A percentile compares a stretch with the other conserved stretches of the same genome.
Conservation (phyloP, 2,113 vertebrate genomes). For the Harpagus bidentatus region DNA sequence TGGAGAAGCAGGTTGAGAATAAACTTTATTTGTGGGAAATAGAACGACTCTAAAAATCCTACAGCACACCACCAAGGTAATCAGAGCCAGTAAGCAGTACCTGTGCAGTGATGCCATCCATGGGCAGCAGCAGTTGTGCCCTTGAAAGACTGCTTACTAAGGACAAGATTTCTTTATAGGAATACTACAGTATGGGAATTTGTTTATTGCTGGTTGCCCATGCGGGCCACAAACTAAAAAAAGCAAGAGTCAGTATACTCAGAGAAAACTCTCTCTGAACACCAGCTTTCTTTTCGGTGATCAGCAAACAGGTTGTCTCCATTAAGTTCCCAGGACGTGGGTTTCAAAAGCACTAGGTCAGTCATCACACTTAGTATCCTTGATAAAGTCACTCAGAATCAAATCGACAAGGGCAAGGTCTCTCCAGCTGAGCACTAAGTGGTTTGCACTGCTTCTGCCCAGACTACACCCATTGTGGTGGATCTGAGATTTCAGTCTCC, state of each 20-base stretch:
- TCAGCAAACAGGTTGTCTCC: neutral
- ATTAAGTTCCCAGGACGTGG: rapidly evolving
- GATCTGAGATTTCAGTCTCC: neutral
- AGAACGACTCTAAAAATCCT: neutral
- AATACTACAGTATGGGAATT: neutral
- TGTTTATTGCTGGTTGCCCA: neutral
- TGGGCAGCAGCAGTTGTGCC: neutral
- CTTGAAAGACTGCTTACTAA: neutral
- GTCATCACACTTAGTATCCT: neutral
- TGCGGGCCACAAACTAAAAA: neutral
- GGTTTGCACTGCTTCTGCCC: neutral
- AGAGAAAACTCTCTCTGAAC: neutral
- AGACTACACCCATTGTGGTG: rapidly evolving
- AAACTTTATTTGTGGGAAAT: neutral
- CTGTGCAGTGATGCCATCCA: neutral
- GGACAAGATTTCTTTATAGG: neutral
- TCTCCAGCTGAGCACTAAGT: neutral
- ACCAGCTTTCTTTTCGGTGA: neutral
- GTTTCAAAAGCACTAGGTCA: neutral
- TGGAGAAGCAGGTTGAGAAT: neutral
- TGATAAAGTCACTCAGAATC: neutral
- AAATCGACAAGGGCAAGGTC: neutral
- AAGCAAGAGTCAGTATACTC: neutral
- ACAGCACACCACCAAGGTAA: neutral
- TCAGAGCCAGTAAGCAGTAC: neutral